Evolutionary conservation across 1,140 invertebrate species (phyloP).

Genomic region (Eulimnadia texana): DNA sequence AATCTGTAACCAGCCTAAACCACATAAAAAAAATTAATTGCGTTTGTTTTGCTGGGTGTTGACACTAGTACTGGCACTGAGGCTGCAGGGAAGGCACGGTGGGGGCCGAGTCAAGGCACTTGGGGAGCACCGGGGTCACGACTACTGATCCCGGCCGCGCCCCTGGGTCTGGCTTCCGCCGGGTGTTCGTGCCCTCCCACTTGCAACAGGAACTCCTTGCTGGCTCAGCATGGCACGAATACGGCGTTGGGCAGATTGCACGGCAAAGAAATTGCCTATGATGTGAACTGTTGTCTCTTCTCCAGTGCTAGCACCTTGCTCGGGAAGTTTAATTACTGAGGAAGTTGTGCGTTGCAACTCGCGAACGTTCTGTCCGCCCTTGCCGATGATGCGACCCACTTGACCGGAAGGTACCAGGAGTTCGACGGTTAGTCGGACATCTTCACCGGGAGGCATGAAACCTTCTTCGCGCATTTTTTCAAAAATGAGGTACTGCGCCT

Average conservation of each 20-base stretch:
- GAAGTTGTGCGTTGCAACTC: slow-evolving; percentile 88
- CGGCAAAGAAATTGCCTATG: slow-evolving; percentile 80
- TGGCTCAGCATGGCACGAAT: slow-evolving; percentile 81
- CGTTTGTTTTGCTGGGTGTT: too few species aligned
- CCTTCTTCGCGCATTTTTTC: slow-evolving; percentile 93
- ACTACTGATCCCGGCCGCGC: neutral
- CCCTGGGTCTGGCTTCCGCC: neutral
- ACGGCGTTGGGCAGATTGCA: slow-evolving; percentile 77
- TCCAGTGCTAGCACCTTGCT: slow-evolving; percentile 54
- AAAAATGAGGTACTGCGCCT: slow-evolving; percentile 88
- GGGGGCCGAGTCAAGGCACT: neutral
- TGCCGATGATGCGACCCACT: slow-evolving; percentile 92
- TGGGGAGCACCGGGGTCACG: neutral
- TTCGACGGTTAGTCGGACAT: slow-evolving; percentile 82
- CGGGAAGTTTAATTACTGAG: slow-evolving; percentile 84
- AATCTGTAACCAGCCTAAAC: too few species aligned
- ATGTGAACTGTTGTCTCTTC: slow-evolving; percentile 88
- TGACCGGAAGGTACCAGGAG: slow-evolving; percentile 76
- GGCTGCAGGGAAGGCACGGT: neutral
- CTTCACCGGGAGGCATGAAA: slow-evolving; percentile 74
- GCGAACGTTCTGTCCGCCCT: slow-evolving; percentile 90
- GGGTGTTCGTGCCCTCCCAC: neutral
- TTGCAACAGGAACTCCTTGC: slow-evolving; percentile 32
- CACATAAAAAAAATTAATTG: too few species aligned
- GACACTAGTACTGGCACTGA: neutral